A percentile compares a stretch with the other conserved stretches of the same genome.
Evolutionary conservation across 2,113 vertebrate species (phyloP).

Genomic region (Pteropus alecto): DNA sequence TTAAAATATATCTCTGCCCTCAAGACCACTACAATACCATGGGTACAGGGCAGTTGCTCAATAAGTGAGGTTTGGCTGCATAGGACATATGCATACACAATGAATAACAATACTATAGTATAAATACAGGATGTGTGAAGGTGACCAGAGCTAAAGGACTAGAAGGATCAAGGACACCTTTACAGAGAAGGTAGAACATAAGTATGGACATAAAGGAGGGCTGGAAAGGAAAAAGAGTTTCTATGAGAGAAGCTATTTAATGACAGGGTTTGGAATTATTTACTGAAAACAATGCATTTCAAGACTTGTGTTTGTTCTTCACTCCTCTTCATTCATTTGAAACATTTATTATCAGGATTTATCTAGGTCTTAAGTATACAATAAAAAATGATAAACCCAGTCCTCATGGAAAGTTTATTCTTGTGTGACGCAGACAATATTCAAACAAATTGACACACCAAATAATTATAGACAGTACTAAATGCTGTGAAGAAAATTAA

Average conservation of each 20-base stretch:
- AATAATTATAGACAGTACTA: not conserved
- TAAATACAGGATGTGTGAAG: not conserved
- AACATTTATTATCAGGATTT: not conserved
- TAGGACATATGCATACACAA: not conserved
- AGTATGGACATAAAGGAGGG: not conserved
- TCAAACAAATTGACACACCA: not conserved
- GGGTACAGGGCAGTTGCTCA: not conserved
- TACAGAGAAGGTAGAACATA: fast-evolving
- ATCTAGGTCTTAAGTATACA: not conserved
- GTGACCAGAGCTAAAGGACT: not conserved
- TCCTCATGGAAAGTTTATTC: not conserved
- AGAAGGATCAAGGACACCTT: not conserved
- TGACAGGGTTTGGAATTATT: not conserved
- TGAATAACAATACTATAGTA: not conserved
- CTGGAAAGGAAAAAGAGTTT: not conserved
- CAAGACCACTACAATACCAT: not conserved
- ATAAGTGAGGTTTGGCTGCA: not conserved
- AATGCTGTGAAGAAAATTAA: not conserved
- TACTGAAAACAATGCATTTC: not conserved
- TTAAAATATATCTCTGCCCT: not conserved
- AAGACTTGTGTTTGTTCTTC: not conserved
- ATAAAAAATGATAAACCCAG: not conserved
- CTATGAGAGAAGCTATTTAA: not conserved
- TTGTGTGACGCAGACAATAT: not conserved
- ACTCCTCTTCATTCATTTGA: not conserved